Base-by-base conservation (phyloP, 2,113 vertebrate species). In the Campylomormyrus numenius region DNA sequence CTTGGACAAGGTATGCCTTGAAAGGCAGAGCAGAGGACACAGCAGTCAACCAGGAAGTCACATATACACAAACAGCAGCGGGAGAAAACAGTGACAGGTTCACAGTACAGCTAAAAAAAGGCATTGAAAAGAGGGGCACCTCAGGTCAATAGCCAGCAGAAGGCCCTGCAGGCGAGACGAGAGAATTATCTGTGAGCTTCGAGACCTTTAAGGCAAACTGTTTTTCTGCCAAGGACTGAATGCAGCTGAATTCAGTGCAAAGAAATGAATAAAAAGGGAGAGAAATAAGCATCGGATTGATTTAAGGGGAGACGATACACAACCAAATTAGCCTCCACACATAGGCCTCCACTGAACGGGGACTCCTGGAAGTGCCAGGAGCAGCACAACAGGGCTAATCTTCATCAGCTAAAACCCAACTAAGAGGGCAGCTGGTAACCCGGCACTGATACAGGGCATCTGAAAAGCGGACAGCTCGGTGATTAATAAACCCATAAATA, bases 1-100 rank as follows among this genome's bases (percentile, higher is more conserved):
- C 96, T 95, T 96, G 96, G 92, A 95, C 93, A 94, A 93, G 96
- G 94, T 93, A 94, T 91, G 95, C 96, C 96, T 97, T 96, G 91
- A 95, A 96, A 97, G 94, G 94, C 95, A 95, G 92, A 96, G 92
- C 94, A 93, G 90, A 91, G 88, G 92, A 92, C 91, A 94, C 91
- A 93, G 90, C 77, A 90, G 89, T 77, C 89, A 74, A 85, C 89
- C 52, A 92, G 88, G 89, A 92, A 91, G 35, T 42, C 74, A 80
- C 74, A 80, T 42, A 39, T 92, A 90, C 50, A 93, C 70, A 87
- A 15, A 74, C 50, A 74, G 4, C 10, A 74, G 70, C 2, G 50
- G 58, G 50, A 35, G 56, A 88, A 42, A 70, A 21, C 50, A 39
- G 62, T 70, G 62, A 90, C n/a, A 91, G 46, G 85, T 52, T 45